Evolutionary conservation across 2,888 invertebrate species (phyloP).

Genomic region (Andrena chrysosceles): DNA sequence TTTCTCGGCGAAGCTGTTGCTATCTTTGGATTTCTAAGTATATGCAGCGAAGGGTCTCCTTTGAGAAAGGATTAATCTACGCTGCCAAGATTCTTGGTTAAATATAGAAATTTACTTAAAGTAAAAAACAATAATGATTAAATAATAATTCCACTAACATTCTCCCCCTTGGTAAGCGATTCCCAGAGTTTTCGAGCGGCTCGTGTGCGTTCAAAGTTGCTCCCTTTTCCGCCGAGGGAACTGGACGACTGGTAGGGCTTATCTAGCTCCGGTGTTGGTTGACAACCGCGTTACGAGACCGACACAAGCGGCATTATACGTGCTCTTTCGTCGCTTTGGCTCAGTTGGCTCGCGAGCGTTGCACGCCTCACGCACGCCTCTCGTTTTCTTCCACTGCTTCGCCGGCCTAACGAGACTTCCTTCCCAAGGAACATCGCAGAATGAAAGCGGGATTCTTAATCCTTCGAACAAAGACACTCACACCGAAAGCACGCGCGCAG

Average conservation of each 20-base stretch:
- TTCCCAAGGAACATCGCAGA: neutral
- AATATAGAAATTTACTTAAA: no score
- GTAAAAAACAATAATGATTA: no score
- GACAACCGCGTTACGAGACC: slow-evolving; percentile 75
- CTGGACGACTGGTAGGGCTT: slow-evolving; percentile 72
- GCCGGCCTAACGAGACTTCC: neutral
- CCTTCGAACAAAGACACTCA: neutral
- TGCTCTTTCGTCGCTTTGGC: slow-evolving; percentile 76
- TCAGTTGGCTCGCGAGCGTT: slow-evolving; percentile 81
- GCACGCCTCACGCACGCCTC: slow-evolving; percentile 60
- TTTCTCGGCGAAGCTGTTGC: neutral
- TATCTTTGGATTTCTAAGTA: neutral
- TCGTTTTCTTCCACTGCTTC: slow-evolving; percentile 56
- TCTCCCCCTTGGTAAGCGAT: neutral
- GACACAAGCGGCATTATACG: slow-evolving; percentile 71
- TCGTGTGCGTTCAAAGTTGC: slow-evolving; percentile 6
- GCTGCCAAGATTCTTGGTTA: no score
- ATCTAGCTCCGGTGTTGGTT: slow-evolving; percentile 79
- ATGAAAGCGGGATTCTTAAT: neutral
- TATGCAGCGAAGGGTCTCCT: neutral
- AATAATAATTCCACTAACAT: neutral
- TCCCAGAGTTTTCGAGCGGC: neutral
- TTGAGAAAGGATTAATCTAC: no score
- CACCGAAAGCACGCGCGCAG: neutral
- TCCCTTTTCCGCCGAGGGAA: slow-evolving; percentile 41